Base-by-base conservation (phyloP, 1,140 invertebrate genomes). In the Bilobella aurantiaca region DNA sequence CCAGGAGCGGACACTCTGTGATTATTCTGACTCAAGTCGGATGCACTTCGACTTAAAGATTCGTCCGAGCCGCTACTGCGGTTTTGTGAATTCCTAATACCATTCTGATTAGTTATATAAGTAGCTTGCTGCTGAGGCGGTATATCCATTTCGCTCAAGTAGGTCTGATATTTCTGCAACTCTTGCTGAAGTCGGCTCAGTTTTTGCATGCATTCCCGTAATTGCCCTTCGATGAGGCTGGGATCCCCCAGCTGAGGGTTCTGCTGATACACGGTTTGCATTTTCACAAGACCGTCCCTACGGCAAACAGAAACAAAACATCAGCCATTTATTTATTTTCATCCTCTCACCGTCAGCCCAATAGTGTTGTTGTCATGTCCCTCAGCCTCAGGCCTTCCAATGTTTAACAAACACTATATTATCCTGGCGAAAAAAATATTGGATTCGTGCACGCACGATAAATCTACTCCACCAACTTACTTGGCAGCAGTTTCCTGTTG, bases 251-350 rank as follows among this genome's bases (percentile, higher is more conserved):
- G 79, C 1, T 90, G 88, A 18, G 93, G 88, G 80, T 98, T 99
- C 70, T 88, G 85, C 79, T 93, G 91, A 77, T 98, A 99, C 1
- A 96, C 95, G 30, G 89, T 88, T 79, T 97, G 96, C 94, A 99
- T 97, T 79, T 98, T 98, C 86, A 96, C 90, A 21, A 99, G 81
- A 18, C 92, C 96, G 78, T 98, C 96, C 76, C 93, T 86, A 70
- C 65, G 63, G 32, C 12, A 62, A 34, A 59, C 16, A 16, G 46
- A 47, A n/a, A n/a, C n/a, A n/a, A 59, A 16, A 30, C 28, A 65
- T 27, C 53, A 16, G 12, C 18, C 58, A 58, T 58, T 60, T 27
- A 16, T 16, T 27, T 31, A n/a, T n/a, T n/a, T n/a, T n/a, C n/a
- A n/a, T n/a, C n/a, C n/a, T n/a, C n/a, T n/a, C n/a, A n/a, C n/a